Base-by-base conservation (phyloP, 1,140 invertebrate genomes). In the Drosophila leontia region DNA sequence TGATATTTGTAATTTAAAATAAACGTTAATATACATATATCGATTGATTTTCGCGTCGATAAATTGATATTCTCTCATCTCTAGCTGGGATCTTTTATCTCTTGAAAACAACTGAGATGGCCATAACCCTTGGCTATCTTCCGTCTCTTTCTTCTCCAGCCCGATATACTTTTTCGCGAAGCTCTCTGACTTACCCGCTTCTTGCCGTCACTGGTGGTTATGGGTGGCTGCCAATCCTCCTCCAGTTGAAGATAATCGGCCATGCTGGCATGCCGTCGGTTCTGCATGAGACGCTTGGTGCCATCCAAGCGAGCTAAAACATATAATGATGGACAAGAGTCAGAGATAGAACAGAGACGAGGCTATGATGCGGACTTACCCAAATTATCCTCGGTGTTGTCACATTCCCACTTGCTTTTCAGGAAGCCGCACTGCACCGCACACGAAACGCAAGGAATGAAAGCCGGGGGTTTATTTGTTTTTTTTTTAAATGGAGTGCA, bases 181-280 rank as follows among this genome's bases (percentile, higher is more conserved):
- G 3, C n/a, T n/a, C 9, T 23, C n/a, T 23, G 87, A 94, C 94
- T 94, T 94, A 98, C 98, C 93, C 97, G 95, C 93, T 98, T 99
- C 92, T 98, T 97, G 60, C 97, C 97, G n/a, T 97, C 95, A 80
- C 94, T 94, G 58, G 95, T 94, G 19, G 70, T 78, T 41, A 74
- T 72, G 7, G 87, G 82, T 59, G 94, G 93, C 82, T 93, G 91
- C 95, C 94, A 97, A 75, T 97, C 96, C 71, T 97, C 96, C 92
- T 97, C 96, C 93, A 98, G 93, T 93, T 97, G 97, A 57, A 99
- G 94, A 94, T 97, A 99, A 91, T 98, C 97, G 93, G 98, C 97
- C 95, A 99, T 97, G 67, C 96, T 96, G 70, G 94, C 93, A 1
- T 80, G 76, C 55, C 70, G 81, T 37, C 83, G 78, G 72, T 94